Base-by-base conservation (phyloP, 1,140 invertebrate genomes). In the Camponotus floridanus region DNA sequence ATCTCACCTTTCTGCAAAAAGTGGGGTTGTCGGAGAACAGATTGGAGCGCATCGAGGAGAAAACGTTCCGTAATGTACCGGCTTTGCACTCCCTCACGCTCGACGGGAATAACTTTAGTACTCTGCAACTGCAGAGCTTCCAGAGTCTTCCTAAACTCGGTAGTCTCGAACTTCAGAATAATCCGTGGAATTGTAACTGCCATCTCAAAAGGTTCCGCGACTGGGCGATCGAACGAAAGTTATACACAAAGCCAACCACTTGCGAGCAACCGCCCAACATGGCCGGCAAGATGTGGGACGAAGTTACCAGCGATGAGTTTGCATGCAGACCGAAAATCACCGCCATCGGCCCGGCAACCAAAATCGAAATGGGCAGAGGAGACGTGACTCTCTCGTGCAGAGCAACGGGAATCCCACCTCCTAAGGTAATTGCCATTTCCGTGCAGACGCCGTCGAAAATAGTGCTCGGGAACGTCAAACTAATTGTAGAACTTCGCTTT, bases 131-230 rank as follows among this genome's bases (percentile, higher is more conserved):
- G 18, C 95, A 96, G 15, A 96, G 95, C 0, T 95, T 97, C 51
- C 95, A 95, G 51, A 94, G 95, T n/a, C 92, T 98, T 45, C 94
- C 95, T 0, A 96, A 96, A 48, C 93, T 98, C 21, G 96, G 96
- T n/a, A 97, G 97, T 86, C 94, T 99, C 2, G 97, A 97, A 74
- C 94, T 99, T 0, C 96, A 97, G 76, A 96, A 97, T 79, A 99
- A 99, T 93, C 97, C 97, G 0, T 99, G 98, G 98, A 96, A 97
- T 61, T 99, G 98, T 91, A 98, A 98, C 93, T 99, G 98, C 90
- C 96, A 97, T 79, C 94, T 99, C 65, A 97, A 97, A 89, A 96
- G 95, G 8, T 98, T 99, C 86, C 96, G 97, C 33, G 96, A 98
- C 87, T 98, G 97, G 96, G 95, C 97, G 11, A 96, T 98, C 0